Evolutionary conservation across 2,888 invertebrate species (phyloP), one percentile per base, ranked within the genome.

Genomic region (Brachycybe producta): DNA sequence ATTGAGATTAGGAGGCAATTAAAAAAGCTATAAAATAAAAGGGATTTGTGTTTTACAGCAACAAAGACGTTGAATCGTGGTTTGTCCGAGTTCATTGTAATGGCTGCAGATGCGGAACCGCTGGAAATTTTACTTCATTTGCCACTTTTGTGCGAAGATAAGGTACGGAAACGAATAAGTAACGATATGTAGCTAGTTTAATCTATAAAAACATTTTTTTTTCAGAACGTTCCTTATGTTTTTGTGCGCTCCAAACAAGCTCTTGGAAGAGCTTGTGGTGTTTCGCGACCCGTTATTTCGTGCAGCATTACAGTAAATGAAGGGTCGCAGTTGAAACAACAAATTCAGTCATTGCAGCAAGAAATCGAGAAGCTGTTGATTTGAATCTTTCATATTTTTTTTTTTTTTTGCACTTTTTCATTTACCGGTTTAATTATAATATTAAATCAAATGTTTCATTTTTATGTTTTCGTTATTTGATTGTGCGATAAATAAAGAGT

Each of bases 91-190:
- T 91, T 99, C 61, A 88, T 99, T 59, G 88, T 99, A 2, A 87
- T 99, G 88, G 86, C 98, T 5, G 98, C 97, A 0, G 98, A 98
- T 72, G 86, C 97, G 0, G 87, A 92, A 64, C 98, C 98, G 0
- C 71, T 98, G 59, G 98, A 98, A 71, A 98, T 98, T 65, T 74
- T 98, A 39, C 71, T 98, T 55, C 98, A 98, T 75, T 77, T 98
- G 64, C 98, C 98, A 8, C 74, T 98, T 47, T 71, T 98, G 17
- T 98, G 98, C 70, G 98, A 98, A 71, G 98, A 98, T 67, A 98
- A 75, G 65, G 69, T 68, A 56, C 52, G n/a, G 24, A 19, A 15
- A 19, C 26, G 7, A 19, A 24, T 23, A 15, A 11, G 15, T 23
- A 5, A 42, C n/a, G n/a, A n/a, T n/a, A n/a, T n/a, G n/a, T n/a